phyloP scores from a whole-genome alignment of 2,113 vertebrate species.

The Mastomys natalensis region DNA sequence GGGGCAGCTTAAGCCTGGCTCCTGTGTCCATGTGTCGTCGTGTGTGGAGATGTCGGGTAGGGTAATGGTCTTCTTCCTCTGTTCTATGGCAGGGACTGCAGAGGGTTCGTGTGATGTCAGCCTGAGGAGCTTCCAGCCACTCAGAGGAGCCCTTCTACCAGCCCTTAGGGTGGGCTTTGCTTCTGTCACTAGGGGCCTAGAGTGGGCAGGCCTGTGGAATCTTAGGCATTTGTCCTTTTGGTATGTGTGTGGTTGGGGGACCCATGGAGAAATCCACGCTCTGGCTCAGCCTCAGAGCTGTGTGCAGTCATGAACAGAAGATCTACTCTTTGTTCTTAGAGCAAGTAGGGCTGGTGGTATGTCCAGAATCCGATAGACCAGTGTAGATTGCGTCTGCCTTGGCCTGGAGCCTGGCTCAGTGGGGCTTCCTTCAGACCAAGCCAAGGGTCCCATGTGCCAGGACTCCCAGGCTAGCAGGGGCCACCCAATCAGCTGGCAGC shows the following conservation, averaged over 20 bases:
- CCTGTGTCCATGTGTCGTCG: not conserved
- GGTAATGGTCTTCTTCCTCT: not conserved
- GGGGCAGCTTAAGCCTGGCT: fast-evolving
- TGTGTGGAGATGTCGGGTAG: not conserved
- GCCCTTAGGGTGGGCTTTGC: not conserved
- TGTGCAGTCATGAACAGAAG: not conserved
- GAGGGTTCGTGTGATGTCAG: not conserved
- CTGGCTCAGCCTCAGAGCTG: no score
- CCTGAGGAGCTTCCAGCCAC: no score
- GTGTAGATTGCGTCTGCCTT: no score
- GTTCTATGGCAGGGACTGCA: fast-evolving
- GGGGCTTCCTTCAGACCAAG: not conserved
- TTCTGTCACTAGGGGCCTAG: not conserved
- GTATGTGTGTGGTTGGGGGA: not conserved
- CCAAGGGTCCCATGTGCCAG: not conserved
- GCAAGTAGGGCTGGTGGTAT: fast-evolving
- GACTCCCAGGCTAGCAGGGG: no score
- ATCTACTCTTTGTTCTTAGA: not conserved
- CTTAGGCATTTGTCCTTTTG: not conserved
- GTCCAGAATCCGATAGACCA: not conserved
- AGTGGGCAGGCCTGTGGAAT: constrained; percentile 27
- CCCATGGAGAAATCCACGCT: not conserved
- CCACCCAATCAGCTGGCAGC: fast-evolving
- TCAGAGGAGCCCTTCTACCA: not conserved
- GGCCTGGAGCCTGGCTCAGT: not conserved